Percentiles rank a stretch among this genome's conserved stretches.
phyloP scores from a whole-genome alignment of 64 coral and sea anemone genomes.

The Platygyra sinensis region DNA sequence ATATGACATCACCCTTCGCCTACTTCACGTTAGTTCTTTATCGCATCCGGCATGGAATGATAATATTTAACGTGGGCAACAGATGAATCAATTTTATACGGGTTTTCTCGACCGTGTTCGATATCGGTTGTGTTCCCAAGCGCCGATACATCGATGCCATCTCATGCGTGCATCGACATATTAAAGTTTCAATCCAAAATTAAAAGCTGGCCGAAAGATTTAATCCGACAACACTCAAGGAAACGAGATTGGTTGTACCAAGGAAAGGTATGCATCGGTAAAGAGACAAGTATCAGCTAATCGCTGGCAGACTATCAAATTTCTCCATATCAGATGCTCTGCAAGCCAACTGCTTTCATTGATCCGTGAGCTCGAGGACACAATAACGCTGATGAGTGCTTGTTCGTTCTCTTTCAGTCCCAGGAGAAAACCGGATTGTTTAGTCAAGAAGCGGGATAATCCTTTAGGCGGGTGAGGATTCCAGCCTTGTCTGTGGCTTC shows the following conservation, averaged over 20 bases:
- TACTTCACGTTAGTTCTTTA: background rate
- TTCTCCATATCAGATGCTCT: constrained; percentile 30
- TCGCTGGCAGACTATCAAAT: constrained; percentile 31
- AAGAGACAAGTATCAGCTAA: background rate
- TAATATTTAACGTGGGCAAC: background rate
- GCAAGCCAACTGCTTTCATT: background rate
- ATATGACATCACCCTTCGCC: background rate
- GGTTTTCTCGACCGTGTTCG: background rate
- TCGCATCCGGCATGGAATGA: constrained; percentile 18
- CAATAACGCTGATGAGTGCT: background rate
- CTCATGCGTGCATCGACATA: background rate
- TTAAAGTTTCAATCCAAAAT: background rate
- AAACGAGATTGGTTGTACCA: background rate
- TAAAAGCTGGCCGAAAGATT: background rate
- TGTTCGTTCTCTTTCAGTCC: background rate
- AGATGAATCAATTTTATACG: constrained; percentile 1
- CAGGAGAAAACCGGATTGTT: background rate
- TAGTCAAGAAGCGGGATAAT: background rate
- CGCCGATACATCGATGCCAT: background rate
- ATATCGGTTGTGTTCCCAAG: background rate
- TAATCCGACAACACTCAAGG: background rate
- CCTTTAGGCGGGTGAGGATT: constrained; percentile 8
- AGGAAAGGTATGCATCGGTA: background rate
- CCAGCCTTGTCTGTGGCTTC: background rate
- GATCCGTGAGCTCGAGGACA: background rate